phyloP scores from a whole-genome alignment of 1,140 invertebrate species.

The Eriocheir sinensis region DNA sequence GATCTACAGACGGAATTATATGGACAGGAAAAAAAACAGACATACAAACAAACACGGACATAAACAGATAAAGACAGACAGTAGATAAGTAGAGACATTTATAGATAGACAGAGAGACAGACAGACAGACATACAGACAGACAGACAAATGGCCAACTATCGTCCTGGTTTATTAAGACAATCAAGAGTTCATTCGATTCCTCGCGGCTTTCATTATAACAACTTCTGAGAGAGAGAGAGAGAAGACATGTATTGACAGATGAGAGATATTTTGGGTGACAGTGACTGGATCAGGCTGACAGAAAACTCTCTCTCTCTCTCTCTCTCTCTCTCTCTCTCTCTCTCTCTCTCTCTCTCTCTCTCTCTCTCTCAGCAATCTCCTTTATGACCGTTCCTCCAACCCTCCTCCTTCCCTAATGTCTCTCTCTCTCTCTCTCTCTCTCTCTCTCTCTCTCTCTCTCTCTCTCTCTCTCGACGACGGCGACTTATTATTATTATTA shows the following conservation, averaged over 20 bases:
- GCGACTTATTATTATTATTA: not conserved
- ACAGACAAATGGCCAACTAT: not conserved
- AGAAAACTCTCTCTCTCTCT: slow-evolving; percentile 16
- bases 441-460: not conserved
- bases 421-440: not conserved
- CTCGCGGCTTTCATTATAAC: not conserved
- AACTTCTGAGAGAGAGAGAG: not conserved
- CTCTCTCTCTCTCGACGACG: not conserved
- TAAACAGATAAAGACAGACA: too few relatives aligned
- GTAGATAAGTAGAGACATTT: too few relatives aligned
- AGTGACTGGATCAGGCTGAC: too few relatives aligned
- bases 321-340: slow-evolving; percentile 19
- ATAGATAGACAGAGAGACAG: not conserved
- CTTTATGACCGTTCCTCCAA: not conserved
- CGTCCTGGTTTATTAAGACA: not conserved
- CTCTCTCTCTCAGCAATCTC: slow-evolving; percentile 12
- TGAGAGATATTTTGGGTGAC: not conserved
- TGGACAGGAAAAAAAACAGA: too few relatives aligned
- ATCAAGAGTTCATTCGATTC: not conserved
- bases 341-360: slow-evolving; percentile 22
- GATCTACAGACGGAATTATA: too few relatives aligned
- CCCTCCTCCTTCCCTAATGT: not conserved
- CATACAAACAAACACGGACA: too few relatives aligned
- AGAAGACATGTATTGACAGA: not conserved
- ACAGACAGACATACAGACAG: not conserved